These are phyloP conservation scores for Plutomurus gul DNA, from an alignment of 1,140 invertebrate species.

Conservation along the genomic window DNA sequence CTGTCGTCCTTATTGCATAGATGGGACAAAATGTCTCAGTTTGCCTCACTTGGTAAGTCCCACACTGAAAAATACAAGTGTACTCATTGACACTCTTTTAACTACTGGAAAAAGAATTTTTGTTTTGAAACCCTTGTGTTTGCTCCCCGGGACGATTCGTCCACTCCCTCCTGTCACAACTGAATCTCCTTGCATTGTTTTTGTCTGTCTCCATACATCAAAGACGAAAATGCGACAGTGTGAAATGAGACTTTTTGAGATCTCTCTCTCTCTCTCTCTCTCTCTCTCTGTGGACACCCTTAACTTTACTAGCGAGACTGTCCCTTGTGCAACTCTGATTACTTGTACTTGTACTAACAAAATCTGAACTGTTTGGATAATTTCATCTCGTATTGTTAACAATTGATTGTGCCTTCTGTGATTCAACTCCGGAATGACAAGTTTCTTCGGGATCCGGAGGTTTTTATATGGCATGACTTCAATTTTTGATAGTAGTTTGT, in stretches of 20 bases:
- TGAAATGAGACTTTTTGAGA: not conserved
- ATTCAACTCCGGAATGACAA: slow-evolving; percentile 21
- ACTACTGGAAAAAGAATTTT: not conserved
- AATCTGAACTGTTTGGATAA: slow-evolving; percentile 29
- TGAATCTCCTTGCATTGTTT: too few relatives aligned
- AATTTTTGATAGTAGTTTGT: slow-evolving; percentile 35
- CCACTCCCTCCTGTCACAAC: not conserved
- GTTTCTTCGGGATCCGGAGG: slow-evolving; percentile 24
- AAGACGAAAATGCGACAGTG: not conserved
- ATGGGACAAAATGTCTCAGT: not conserved
- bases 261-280: not conserved
- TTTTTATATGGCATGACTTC: slow-evolving; percentile 34
- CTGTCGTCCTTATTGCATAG: too few relatives aligned
- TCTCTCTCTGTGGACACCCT: too few relatives aligned
- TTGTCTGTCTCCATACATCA: too few relatives aligned
- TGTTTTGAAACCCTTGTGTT: slow-evolving; percentile 6
- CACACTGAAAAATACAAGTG: too few relatives aligned
- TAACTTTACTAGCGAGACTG: too few relatives aligned
- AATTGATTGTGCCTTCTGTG: slow-evolving; percentile 23
- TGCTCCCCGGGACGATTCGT: not conserved
- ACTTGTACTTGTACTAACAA: slow-evolving; percentile 29
- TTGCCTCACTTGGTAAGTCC: slow-evolving; percentile 30
- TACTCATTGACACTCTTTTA: slow-evolving; percentile 7
- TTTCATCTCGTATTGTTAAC: slow-evolving; percentile 24
- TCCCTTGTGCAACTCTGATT: too few relatives aligned